Base-by-base conservation (phyloP, 2,113 vertebrate species). In the Atherinomorus stipes region DNA sequence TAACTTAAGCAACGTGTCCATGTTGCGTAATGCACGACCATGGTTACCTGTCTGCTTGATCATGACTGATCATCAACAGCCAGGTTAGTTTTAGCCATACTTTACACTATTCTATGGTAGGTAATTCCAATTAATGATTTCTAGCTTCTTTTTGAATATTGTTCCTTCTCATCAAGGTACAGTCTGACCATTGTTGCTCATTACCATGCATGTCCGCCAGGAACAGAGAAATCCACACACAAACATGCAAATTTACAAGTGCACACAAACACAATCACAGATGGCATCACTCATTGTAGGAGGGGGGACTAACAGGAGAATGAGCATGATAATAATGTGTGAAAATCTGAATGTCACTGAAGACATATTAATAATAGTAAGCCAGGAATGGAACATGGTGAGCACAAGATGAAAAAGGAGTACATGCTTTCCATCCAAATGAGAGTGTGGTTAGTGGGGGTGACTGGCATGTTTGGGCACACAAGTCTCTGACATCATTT, bases 181-280 rank as follows among this genome's bases (percentile, higher is more conserved):
- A 60, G 61, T 73, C 71, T 70, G 70, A 78, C 68, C 72, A 69
- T 34, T 61, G 6, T 4, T 3, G 64, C 63, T 87, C 66, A 91
- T 89, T 89, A 78, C 83, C 47, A 76, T 88, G 76, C 63, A 83
- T 79, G 88, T 89, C 76, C 79, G 69, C 50, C 25, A 37, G 44
- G 58, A 64, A 68, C 61, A 61, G 50, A 58, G 60, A 68, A 61
- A 68, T 57, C 13, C 19, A 45, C 26, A 63, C 49, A 54, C 52
- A 75, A 47, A 49, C 75, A 34, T 40, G 10, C 66, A 52, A 58
- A 59, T 44, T 28, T 37, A 59, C 57, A 50, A 37, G 49, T 54
- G 42, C 64, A 64, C 72, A 58, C 56, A 76, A 42, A 64, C 50
- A 76, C 63, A 50, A 16, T 63, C 71, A 59, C 76, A 90, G 77